Evolutionary conservation across 2,888 invertebrate species (phyloP), one percentile per base, ranked within the genome.

Genomic region (Rhorus exstirpatorius): DNA sequence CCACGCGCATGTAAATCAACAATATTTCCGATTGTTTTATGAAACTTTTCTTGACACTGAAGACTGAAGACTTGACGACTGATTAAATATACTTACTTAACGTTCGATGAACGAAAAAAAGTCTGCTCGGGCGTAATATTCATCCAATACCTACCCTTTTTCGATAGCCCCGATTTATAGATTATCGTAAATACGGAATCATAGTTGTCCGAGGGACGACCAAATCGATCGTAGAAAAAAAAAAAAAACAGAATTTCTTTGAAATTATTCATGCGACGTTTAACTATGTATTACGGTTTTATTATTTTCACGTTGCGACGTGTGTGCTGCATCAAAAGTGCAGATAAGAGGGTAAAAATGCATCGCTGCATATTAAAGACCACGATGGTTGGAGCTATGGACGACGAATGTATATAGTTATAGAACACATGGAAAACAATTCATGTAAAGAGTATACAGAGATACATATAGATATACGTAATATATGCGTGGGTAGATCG

Each of bases 281-380:
- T 46, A 60, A 75, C 12, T 38, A 21, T 65, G 70, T 79, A 71
- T 82, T 71, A 67, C 58, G 65, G 24, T 63, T 60, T 53, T 79
- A 78, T 82, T 75, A 79, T 82, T 79, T 77, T 68, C 44, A 60
- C 71, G 41, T 75, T 41, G 63, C 51, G 49, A 46, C 65, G 38
- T 21, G 35, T 49, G 49, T 41, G 49, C 60, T 46, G 68, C 55
- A 70, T 75, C 44, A 41, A 65, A 65, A 79, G 19, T 26, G 46
- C 24, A 65, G 79, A 82, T 75, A 79, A 71, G 70, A 53, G 75
- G 49, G 55, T 31, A n/a, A n/a, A 21, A 63, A 63, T 75, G 74
- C 78, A 76, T 76, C 70, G 60, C 24, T 75, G 82, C 65, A 79
- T 79, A 82, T 82, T 76, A 71, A 71, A 82, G 58, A 75, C 17